Evolutionary conservation across 2,888 invertebrate genomes (phyloP).

Genomic region (Lycaena phlaeas): DNA sequence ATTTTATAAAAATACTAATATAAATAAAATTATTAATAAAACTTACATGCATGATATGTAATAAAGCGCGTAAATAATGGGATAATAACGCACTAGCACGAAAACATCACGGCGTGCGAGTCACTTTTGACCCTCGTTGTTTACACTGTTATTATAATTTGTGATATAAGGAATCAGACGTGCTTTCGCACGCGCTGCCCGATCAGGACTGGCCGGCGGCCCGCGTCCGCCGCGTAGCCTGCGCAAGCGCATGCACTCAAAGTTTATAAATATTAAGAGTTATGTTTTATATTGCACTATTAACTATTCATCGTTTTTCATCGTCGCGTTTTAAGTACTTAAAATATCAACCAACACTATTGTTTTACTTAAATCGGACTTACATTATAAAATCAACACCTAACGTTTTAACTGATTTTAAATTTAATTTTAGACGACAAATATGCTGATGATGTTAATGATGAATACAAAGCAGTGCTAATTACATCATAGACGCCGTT

Average conservation of each 20-base stretch:
- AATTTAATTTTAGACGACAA: neutral
- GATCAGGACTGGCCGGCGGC: slow-evolving; percentile 31
- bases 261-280: slow-evolving; percentile 6
- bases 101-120: slow-evolving; percentile 45
- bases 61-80: slow-evolving; percentile 28
- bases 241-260: slow-evolving; percentile 21
- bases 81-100: slow-evolving; percentile 37
- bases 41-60: slow-evolving; percentile 64
- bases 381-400: slow-evolving; percentile 1
- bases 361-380: neutral
- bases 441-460: too few species aligned
- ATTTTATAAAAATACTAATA: neutral
- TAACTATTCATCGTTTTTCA: neutral
- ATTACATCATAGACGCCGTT: neutral
- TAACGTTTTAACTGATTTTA: neutral
- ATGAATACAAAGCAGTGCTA: neutral
- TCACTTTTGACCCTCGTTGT: slow-evolving; percentile 42
- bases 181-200: slow-evolving; percentile 36
- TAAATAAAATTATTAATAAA: neutral
- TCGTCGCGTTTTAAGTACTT: neutral
- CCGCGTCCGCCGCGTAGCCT: slow-evolving; percentile 16
- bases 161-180: slow-evolving; percentile 17
- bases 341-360: neutral
- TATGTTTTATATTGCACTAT: neutral
- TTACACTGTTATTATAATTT: slow-evolving; percentile 22